Evolutionary conservation across 2,888 invertebrate genomes (phyloP).

Genomic region (Metellina segmentata): DNA sequence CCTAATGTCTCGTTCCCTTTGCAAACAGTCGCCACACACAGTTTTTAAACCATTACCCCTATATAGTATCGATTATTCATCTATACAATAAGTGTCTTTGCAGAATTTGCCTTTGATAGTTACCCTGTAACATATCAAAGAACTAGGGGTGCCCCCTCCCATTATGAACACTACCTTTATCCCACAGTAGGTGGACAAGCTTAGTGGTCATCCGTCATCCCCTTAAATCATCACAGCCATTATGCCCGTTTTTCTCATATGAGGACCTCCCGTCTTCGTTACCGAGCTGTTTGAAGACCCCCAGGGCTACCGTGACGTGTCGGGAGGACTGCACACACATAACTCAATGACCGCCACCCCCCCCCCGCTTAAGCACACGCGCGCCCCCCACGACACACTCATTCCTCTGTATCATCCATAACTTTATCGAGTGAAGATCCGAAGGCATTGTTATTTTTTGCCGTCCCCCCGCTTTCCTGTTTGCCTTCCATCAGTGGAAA

Average conservation of each 20-base stretch:
- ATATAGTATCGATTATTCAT: too few species aligned
- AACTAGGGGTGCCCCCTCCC: not conserved
- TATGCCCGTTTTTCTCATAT: conserved; percentile 64
- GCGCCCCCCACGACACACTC: conserved; percentile 30
- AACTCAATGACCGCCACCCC: conserved; percentile 55
- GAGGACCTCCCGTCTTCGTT: conserved; percentile 52
- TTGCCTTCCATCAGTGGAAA: not conserved
- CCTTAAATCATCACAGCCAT: conserved; percentile 69
- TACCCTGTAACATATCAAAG: too few species aligned
- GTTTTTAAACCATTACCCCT: too few species aligned
- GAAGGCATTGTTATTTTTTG: conserved; percentile 62
- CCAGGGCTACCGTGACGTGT: not conserved
- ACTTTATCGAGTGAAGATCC: conserved; percentile 24
- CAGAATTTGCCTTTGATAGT: too few species aligned
- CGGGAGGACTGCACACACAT: conserved; percentile 12
- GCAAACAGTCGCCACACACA: too few species aligned
- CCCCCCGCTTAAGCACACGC: not conserved
- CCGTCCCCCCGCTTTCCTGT: not conserved
- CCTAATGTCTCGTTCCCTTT: too few species aligned
- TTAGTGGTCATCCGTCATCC: conserved; percentile 24
- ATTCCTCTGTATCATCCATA: conserved; percentile 2
- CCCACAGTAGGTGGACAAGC: not conserved
- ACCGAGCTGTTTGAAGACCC: conserved; percentile 52
- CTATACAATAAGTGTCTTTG: too few species aligned
- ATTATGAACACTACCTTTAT: not conserved